Evolutionary conservation across 1,140 invertebrate genomes (phyloP), one percentile per base, ranked within the genome.

Genomic region (Acromyrmex charruanus): DNA sequence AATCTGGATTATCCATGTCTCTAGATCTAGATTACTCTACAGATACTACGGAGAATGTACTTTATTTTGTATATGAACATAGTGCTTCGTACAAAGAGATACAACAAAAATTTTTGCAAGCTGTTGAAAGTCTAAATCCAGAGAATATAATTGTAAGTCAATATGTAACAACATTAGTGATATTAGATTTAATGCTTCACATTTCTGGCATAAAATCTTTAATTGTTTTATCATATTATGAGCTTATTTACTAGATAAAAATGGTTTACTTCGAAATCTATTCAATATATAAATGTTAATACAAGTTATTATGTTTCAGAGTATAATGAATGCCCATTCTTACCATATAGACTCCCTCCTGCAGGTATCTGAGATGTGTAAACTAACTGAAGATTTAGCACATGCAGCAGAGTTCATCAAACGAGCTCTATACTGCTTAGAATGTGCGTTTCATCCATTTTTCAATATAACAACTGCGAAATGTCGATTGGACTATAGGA

Each of bases 261-360:
- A 28, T 72, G 31, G 39, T 44, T 39, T 1, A 44, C 35, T 68
- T 72, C 9, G 7, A 16, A 49, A 58, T 81, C 12, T 28, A 44
- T 81, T 21, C 0, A 0, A 18, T 21, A 49, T 71, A 18, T 77
- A 77, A 74, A 51, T 25, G 1, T 18, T 53, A 18, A 65, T 53
- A 21, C 1, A 81, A 55, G 6, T 69, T 44, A 63, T 89, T 44
- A 55, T 86, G 39, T 96, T 96, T 61, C 91, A 97, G 97, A 96
- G 94, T 72, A 96, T 99, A 63, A 95, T 98, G n/a, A 97, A 98
- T 90, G 94, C 96, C 28, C 96, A 98, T 94, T 97, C 97, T 0
- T 98, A 98, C 93, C 98, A 99, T 90, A 96, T 99, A 6, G 98
- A 99, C 93, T 95, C 97, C 0, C 95, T 99, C n/a, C 96, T 99